Percentiles rank a stretch among this genome's conserved stretches.
Evolutionary conservation across 2,888 invertebrate genomes (phyloP).

Genomic region (Lamellibrachia columna): DNA sequence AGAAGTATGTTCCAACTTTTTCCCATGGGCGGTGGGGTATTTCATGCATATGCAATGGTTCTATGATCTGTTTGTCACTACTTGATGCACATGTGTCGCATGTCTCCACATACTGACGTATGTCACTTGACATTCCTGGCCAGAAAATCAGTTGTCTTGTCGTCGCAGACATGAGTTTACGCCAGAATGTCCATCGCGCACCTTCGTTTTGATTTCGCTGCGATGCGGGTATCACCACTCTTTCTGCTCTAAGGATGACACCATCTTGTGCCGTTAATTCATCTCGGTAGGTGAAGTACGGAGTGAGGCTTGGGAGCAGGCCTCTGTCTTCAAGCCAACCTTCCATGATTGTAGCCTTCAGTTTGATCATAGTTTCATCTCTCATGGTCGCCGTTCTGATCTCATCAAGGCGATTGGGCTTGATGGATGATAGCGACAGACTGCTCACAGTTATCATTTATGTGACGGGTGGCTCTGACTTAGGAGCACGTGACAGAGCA

Average conservation of each 20-base stretch:
- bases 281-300: conserved; percentile 22
- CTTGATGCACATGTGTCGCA: conserved; percentile 13
- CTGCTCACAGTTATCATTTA: neutral
- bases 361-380: conserved; percentile 1
- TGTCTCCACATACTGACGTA: neutral
- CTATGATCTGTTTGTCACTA: conserved; percentile 7
- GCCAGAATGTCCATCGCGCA: conserved; percentile 13
- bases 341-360: neutral
- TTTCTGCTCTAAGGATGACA: neutral
- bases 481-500: conserved; percentile 23
- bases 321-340: conserved; percentile 18
- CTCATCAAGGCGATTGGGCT: neutral
- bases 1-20: neutral
- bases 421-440: neutral
- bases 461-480: neutral
- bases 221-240: conserved; percentile 17
- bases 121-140: conserved; percentile 21
- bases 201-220: neutral
- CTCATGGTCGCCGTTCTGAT: neutral
- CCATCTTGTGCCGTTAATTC: conserved; percentile 18
- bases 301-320: neutral
- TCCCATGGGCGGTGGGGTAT: neutral
- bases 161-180: neutral
- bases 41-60: neutral
- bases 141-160: conserved; percentile 2